Conservation (phyloP, 2,888 invertebrate genomes). For the Mechanitis messenoides region DNA sequence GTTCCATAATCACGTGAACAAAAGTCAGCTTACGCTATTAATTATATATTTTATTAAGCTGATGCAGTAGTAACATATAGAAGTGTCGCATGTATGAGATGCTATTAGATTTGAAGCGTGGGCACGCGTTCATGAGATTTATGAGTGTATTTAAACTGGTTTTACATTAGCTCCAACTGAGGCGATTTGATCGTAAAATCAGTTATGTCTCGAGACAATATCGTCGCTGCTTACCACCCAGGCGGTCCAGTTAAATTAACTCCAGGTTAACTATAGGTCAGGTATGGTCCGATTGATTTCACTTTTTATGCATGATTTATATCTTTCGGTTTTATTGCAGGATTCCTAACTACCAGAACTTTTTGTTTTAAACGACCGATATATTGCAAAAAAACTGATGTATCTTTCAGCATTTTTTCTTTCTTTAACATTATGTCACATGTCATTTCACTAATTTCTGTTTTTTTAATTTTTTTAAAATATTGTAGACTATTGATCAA, state of each 20-base stretch:
- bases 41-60: neutral
- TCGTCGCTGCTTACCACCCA: conserved; percentile 66
- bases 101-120: conserved; percentile 52
- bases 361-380: neutral
- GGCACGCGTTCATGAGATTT: conserved; percentile 68
- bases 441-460: no score
- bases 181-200: conserved; percentile 71
- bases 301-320: conserved; percentile 18
- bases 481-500: no score
- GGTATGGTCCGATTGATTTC: conserved; percentile 24
- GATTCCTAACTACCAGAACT: neutral
- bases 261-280: conserved; percentile 61
- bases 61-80: conserved; percentile 20
- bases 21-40: neutral
- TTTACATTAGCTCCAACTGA: conserved; percentile 68
- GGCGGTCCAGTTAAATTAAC: conserved; percentile 57
- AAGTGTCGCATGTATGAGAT: conserved; percentile 43
- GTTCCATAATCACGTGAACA: no score
- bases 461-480: no score
- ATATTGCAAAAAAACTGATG: no score
- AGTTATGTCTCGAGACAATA: conserved; percentile 67
- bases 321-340: conserved; percentile 18
- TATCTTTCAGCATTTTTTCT: no score
- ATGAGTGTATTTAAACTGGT: conserved; percentile 74
- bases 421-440: no score